These are phyloP conservation scores for Diarsia brunnea DNA, from an alignment of 2,888 invertebrate species.

Conservation along the genomic window DNA sequence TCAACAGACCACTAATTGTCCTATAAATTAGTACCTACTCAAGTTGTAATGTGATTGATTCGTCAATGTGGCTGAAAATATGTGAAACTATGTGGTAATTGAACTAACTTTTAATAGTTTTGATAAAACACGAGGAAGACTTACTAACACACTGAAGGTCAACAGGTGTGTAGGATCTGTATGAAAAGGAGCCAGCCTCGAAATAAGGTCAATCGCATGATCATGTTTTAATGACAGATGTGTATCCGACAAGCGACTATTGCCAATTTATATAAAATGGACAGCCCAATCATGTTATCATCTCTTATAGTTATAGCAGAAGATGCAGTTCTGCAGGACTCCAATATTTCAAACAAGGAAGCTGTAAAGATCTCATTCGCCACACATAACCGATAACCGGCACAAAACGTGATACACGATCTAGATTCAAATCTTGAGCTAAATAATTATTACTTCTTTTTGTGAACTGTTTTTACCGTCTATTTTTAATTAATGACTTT, in stretches of 20 bases:
- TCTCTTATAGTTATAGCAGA: neutral
- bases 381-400: slow-evolving; percentile 51
- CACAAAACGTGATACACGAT: slow-evolving; percentile 61
- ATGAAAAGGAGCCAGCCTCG: neutral
- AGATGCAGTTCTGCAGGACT: slow-evolving; percentile 9
- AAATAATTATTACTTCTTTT: slow-evolving; percentile 48
- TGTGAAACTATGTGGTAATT: neutral
- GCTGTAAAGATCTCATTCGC: slow-evolving; percentile 46
- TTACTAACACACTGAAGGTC: neutral
- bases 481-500: slow-evolving; percentile 32
- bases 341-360: slow-evolving; percentile 41
- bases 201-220: neutral
- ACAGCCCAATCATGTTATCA: neutral
- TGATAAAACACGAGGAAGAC: neutral
- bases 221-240: neutral
- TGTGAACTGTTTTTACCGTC: slow-evolving; percentile 42
- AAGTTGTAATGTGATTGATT: neutral
- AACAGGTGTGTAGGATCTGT: neutral
- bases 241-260: neutral
- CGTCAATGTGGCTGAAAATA: neutral
- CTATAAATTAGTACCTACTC: slow-evolving; percentile 25
- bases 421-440: slow-evolving; percentile 50
- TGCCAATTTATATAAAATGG: neutral
- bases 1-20: neutral
- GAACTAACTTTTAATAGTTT: neutral